These are phyloP conservation scores for Lepidothrix coronata DNA, from an alignment of 2,113 vertebrate species.

Conservation along the genomic window DNA sequence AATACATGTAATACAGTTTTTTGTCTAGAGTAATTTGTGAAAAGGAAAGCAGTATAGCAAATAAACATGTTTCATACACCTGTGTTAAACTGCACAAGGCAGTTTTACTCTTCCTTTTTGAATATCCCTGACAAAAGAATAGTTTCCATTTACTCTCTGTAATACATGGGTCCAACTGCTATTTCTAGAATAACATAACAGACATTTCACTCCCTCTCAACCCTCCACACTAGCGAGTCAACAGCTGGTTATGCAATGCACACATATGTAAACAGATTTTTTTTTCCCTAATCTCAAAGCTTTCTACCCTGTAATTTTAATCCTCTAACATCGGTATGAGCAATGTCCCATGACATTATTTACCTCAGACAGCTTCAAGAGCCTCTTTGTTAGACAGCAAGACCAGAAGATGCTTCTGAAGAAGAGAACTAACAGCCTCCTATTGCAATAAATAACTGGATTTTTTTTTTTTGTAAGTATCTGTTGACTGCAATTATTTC, in stretches of 20 bases:
- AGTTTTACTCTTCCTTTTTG: background rate
- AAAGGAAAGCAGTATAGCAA: background rate
- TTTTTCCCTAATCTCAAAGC: background rate
- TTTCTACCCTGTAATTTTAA: background rate
- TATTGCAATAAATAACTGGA: background rate
- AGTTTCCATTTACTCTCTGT: background rate
- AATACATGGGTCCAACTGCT: background rate
- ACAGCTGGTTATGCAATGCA: background rate
- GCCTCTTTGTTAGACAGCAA: background rate
- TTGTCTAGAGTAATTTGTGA: background rate
- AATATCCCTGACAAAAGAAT: background rate
- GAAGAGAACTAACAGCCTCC: background rate
- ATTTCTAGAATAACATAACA: background rate
- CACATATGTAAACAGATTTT: background rate
- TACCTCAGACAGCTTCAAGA: background rate
- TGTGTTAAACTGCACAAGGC: background rate
- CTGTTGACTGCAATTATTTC: background rate
- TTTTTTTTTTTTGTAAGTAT: background rate
- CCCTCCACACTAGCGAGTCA: background rate
- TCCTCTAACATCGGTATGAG: background rate
- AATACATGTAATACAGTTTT: rapidly evolving
- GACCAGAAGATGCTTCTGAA: background rate
- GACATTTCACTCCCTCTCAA: rapidly evolving
- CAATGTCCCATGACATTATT: background rate
- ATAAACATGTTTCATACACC: rapidly evolving